These are phyloP conservation scores for Phalacrocorax aristotelis DNA, from an alignment of 2,113 vertebrate genomes.

Conservation along the genomic window DNA sequence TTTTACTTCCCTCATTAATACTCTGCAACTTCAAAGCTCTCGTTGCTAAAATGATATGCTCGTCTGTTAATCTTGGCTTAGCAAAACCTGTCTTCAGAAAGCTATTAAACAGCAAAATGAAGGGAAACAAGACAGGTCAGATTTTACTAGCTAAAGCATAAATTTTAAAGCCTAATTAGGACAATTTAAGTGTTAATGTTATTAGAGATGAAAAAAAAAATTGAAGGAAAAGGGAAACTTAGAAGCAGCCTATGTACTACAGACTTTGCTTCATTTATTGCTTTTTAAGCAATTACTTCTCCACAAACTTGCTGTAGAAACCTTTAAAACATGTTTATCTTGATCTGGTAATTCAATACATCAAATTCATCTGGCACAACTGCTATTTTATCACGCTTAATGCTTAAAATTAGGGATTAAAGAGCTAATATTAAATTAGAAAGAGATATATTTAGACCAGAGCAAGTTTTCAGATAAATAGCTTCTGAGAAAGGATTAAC, in stretches of 20 bases:
- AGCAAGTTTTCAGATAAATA: constrained; percentile 4
- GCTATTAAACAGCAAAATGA: constrained; percentile 4
- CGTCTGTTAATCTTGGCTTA: not conserved
- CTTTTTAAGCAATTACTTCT: not conserved
- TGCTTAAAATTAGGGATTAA: constrained; percentile 1
- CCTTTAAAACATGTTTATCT: not conserved
- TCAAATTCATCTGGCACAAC: not conserved
- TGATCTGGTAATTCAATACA: not conserved
- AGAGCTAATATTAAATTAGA: not conserved
- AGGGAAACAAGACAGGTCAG: not conserved
- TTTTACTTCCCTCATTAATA: constrained; percentile 7
- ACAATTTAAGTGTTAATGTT: not conserved
- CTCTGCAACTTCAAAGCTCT: not conserved
- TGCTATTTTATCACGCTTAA: not conserved
- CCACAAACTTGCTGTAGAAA: not conserved
- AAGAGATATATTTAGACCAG: not conserved
- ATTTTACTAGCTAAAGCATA: constrained; percentile 12
- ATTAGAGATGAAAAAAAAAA: not conserved
- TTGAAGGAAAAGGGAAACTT: not conserved
- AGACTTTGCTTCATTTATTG: not conserved
- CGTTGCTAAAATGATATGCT: not conserved
- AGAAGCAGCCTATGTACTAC: not conserved
- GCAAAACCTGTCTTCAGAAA: constrained; percentile 6
- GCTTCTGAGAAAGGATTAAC: constrained; percentile 2
- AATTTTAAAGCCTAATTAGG: constrained; percentile 31